Conservation (phyloP, 2,113 vertebrate genomes). For the Xerus inauris region DNA sequence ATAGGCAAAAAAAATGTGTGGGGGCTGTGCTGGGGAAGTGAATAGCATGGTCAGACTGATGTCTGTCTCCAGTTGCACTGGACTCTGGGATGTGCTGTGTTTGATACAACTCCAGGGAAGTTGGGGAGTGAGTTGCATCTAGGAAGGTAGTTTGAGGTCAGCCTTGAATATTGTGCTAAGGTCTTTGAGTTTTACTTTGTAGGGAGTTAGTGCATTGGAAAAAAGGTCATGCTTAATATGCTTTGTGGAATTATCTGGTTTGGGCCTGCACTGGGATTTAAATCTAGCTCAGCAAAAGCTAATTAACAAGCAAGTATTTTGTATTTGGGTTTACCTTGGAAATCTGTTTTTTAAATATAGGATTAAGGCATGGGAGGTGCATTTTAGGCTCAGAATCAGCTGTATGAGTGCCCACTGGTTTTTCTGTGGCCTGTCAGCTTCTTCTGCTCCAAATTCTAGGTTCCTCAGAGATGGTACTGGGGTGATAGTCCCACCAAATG, state of each 20-base stretch:
- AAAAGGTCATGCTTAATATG: slow-evolving; percentile 48
- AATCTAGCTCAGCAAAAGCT: slow-evolving; percentile 48
- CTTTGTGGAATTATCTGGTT: slow-evolving; percentile 61
- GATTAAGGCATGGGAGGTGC: neutral
- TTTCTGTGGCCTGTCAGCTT: neutral
- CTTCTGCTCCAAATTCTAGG: neutral
- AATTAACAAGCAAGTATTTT: slow-evolving; percentile 53
- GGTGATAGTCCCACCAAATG: neutral
- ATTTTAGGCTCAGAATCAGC: neutral
- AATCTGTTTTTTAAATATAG: slow-evolving; percentile 62
- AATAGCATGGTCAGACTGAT: neutral
- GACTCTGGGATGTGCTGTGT: neutral
- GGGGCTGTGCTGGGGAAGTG: neutral
- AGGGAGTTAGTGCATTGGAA: neutral
- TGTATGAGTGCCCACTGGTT: neutral
- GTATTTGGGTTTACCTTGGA: slow-evolving; percentile 46
- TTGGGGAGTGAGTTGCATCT: neutral
- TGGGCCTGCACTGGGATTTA: slow-evolving; percentile 37
- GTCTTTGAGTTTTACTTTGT: neutral
- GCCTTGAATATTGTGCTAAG: neutral
- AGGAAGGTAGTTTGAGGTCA: slow-evolving; percentile 5
- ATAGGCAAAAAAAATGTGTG: neutral
- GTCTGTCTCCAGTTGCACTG: neutral
- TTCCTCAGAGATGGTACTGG: neutral
- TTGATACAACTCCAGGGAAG: neutral